Evolutionary conservation across 2,113 vertebrate genomes (phyloP).

Genomic region (Falcunculus frontatus): DNA sequence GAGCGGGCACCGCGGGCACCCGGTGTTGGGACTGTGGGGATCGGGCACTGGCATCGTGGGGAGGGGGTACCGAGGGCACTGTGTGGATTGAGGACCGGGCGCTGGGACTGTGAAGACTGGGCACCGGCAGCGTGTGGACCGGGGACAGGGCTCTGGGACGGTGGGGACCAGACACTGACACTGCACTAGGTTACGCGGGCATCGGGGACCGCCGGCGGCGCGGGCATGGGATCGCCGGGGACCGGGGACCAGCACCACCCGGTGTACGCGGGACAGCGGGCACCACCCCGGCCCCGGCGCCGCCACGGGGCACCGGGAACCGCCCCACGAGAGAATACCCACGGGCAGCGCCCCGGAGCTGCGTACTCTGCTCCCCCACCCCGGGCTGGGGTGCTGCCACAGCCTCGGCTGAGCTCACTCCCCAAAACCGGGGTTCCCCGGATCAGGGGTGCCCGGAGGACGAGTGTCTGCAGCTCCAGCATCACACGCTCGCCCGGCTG

Average conservation of each 20-base stretch:
- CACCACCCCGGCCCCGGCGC: background rate
- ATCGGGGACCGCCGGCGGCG: background rate
- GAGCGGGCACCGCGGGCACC: background rate
- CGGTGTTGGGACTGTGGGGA: background rate
- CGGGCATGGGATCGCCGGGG: background rate
- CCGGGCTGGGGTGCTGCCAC: background rate
- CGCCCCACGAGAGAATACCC: background rate
- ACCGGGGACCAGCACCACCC: background rate
- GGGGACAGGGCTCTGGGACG: background rate
- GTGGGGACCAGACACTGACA: background rate
- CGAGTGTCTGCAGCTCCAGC: background rate
- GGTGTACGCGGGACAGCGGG: background rate
- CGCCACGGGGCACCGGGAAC: background rate
- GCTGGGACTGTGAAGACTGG: background rate
- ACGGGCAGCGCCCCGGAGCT: background rate
- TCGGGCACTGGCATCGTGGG: background rate
- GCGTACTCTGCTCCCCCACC: background rate
- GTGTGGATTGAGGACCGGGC: background rate
- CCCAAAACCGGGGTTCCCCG: background rate
- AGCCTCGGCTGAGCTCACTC: background rate
- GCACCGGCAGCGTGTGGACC: background rate
- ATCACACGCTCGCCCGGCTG: accelerated
- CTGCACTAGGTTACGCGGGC: background rate
- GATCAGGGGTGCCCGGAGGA: background rate
- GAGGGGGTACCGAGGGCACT: background rate